Conservation (phyloP, 2,113 vertebrate genomes). For the Saccopteryx bilineata region DNA sequence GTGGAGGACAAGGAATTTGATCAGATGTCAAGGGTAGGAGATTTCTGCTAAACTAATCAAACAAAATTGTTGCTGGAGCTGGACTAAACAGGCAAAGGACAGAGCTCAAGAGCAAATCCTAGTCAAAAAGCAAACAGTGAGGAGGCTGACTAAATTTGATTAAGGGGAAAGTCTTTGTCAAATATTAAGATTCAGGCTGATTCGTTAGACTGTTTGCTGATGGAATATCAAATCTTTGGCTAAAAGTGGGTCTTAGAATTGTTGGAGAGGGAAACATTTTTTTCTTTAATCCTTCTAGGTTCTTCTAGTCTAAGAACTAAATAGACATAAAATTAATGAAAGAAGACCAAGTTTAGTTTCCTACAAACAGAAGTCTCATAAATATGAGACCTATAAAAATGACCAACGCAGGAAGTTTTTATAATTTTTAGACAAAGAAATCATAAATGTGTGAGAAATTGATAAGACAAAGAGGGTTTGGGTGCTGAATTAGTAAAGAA, state of each 20-base stretch:
- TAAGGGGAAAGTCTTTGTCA: not conserved
- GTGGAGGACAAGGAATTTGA: not conserved
- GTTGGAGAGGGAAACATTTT: not conserved
- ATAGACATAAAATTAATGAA: not conserved
- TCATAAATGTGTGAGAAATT: not conserved
- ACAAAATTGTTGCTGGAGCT: not conserved
- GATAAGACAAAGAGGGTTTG: not conserved
- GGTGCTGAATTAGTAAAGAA: not conserved
- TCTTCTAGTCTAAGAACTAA: not conserved
- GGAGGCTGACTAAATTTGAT: not conserved
- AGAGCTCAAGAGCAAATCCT: not conserved
- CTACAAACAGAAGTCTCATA: not conserved
- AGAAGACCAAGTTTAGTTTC: not conserved
- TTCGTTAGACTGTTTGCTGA: not conserved
- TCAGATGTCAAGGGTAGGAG: not conserved
- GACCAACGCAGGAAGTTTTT: not conserved
- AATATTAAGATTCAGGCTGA: slow-evolving; percentile 33
- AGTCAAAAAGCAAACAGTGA: not conserved
- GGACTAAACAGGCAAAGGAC: not conserved
- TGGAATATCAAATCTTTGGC: not conserved
- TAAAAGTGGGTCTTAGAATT: not conserved
- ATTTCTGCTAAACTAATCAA: not conserved
- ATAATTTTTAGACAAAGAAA: not conserved
- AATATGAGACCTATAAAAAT: not conserved
- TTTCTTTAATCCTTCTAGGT: not conserved